Evolutionary conservation across 2,888 invertebrate genomes (phyloP), one percentile per base, ranked within the genome.

Genomic region (Hedychridium roseum): DNA sequence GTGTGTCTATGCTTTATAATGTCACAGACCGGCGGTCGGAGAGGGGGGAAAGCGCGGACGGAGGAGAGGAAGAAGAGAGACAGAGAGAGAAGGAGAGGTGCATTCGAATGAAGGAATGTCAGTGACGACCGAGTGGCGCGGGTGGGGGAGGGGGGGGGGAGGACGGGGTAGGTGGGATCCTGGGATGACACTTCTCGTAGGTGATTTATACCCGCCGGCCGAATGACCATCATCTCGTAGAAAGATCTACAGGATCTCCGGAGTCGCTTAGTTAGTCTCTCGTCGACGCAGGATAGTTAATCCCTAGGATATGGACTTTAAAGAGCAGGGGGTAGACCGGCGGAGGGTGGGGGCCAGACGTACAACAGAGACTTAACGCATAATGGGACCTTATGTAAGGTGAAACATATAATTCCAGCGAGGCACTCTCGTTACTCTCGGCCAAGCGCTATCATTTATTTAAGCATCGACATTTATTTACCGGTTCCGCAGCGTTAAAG

Each of bases 41-140:
- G 38, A 44, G 30, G 43, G 30, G 31, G 9, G 37, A 21, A 26
- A 47, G 36, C 44, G 52, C 18, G 15, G 26, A 15, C 26, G 40
- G 43, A 30, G 31, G 39, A 39, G 14, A 30, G 46, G 43, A 51
- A 47, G 51, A 54, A 51, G 50, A 50, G 61, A 54, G 62, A 60
- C 47, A 53, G 63, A 60, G 47, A 11, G 31, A 41, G 64, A 63
- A 53, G 48, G 61, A 55, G 66, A 63, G 61, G 65, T 64, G 66
- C 64, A 73, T 68, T 71, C 65, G 70, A 72, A 71, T 72, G 70
- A 70, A 71, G 71, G 73, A 73, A 73, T 73, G 67, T 64, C 60
- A n/a, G n/a, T n/a, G n/a, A n/a, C n/a, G n/a, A n/a, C n/a, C n/a
- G n/a, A n/a, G n/a, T n/a, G n/a, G n/a, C n/a, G n/a, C n/a, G n/a